These are phyloP conservation scores for Bombylius major DNA, from an alignment of 2,888 invertebrate species.

Conservation along the genomic window DNA sequence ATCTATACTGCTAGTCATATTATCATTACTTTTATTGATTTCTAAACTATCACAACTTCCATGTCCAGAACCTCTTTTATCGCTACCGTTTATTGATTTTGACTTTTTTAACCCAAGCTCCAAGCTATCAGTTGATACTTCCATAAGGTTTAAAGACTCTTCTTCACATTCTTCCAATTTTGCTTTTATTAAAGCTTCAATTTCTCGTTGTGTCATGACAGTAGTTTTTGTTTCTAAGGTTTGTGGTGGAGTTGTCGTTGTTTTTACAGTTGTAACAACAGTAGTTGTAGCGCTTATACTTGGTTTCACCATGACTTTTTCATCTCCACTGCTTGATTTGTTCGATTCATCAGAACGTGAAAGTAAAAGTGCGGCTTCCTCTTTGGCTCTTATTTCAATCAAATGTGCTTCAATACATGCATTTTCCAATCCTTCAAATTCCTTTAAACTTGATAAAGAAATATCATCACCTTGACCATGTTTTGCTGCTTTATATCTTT, in stretches of 20 bases:
- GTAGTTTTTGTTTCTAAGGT: conserved; percentile 6
- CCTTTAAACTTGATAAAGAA: conserved; percentile 75
- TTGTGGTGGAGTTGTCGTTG: conserved; percentile 17
- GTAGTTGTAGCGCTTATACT: conserved; percentile 20
- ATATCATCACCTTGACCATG: conserved; percentile 73
- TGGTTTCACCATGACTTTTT: conserved; percentile 18
- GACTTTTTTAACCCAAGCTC: conserved; percentile 29
- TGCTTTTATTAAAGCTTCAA: conserved; percentile 34
- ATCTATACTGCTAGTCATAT: conserved; percentile 46
- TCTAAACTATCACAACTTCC: conserved; percentile 58
- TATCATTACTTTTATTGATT: conserved; percentile 42
- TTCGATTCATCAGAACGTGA: conserved; percentile 39
- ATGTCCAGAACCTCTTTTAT: conserved; percentile 40
- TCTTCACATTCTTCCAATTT: conserved; percentile 29
- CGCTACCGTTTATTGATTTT: conserved; percentile 27
- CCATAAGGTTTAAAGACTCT: conserved; percentile 39
- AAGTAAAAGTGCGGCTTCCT: conserved; percentile 66
- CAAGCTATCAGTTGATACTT: conserved; percentile 50
- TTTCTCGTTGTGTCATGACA: conserved; percentile 20
- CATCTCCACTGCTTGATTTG: conserved; percentile 29
- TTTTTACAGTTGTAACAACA: conserved; percentile 26
- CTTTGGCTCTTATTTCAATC: conserved; percentile 70
- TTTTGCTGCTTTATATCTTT: conserved; percentile 54
- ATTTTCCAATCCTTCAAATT: conserved; percentile 83
- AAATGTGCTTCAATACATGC: conserved; percentile 74